Evolutionary conservation across 2,888 invertebrate species (phyloP), one percentile per base, ranked within the genome.

Genomic region (Abrostola tripartita): DNA sequence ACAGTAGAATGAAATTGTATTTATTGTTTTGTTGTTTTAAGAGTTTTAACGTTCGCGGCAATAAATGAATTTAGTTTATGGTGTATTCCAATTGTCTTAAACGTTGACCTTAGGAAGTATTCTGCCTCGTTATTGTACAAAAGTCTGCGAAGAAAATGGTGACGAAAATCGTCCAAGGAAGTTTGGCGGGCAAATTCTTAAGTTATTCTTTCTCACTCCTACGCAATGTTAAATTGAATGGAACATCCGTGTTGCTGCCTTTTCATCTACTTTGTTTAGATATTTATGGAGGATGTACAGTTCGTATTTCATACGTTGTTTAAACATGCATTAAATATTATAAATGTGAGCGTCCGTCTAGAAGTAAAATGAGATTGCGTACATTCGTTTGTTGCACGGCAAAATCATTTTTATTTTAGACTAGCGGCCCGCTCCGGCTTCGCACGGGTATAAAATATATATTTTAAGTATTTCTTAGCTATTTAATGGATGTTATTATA

Each of bases 251-350:
- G 44, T 44, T 44, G n/a, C n/a, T 24, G 44, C 9, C 44, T 47
- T 47, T 47, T 47, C 44, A 47, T 14, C 14, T 47, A 47, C 24
- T 47, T 47, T 47, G 44, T 47, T 47, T 47, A 47, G 24, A 24
- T 47, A 47, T 47, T 47, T 47, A 47, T 47, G 24, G 44, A 47
- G 44, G 44, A 47, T 47, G 44, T 47, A 24, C 44, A 47, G 44
- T 47, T 14, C 44, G 14, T 47, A 14, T 24, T 24, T 47, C 44
- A 47, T 47, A 47, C 44, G 14, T 47, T 47, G 44, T 47, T 47
- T 47, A 47, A 47, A 47, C 44, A 47, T 47, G 24, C 44, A 47
- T 47, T 14, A 47, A 47, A 47, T 47, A 47, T 47, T 47, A 24
- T 47, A 47, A 47, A 47, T 47, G 44, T 24, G 10, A 47, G 44